A percentile compares a stretch with the other conserved stretches of the same genome.
These are phyloP conservation scores for Pherbina coryleti DNA, from an alignment of 2,888 invertebrate species.

Conservation along the genomic window DNA sequence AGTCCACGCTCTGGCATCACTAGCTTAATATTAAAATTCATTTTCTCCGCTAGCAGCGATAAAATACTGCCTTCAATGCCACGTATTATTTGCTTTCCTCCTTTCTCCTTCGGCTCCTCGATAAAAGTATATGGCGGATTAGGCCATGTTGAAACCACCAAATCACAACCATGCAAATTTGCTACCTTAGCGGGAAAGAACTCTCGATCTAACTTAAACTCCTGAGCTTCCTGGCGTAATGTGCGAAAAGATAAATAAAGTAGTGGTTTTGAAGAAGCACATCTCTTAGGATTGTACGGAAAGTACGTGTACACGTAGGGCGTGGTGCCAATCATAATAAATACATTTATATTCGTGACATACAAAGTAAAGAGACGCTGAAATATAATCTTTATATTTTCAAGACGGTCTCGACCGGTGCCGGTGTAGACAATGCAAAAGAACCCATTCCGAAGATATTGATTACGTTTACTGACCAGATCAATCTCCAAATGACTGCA, in stretches of 20 bases:
- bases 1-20: slow-evolving; percentile 52
- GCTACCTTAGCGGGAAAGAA: slow-evolving; percentile 58
- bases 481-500: slow-evolving; percentile 53
- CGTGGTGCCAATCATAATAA: slow-evolving; percentile 50
- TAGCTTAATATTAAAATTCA: slow-evolving; percentile 60
- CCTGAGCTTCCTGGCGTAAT: slow-evolving; percentile 29
- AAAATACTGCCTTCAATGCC: slow-evolving; percentile 65
- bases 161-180: slow-evolving; percentile 60
- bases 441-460: slow-evolving; percentile 58
- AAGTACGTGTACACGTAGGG: slow-evolving; percentile 61
- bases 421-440: slow-evolving; percentile 62
- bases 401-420: slow-evolving; percentile 48
- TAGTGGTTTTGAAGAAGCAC: slow-evolving; percentile 55
- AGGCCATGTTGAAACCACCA: slow-evolving; percentile 57
- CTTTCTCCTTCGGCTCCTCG: slow-evolving; percentile 38
- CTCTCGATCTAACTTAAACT: slow-evolving; percentile 29
- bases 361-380: slow-evolving; percentile 59
- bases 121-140: slow-evolving; percentile 58
- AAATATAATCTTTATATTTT: slow-evolving; percentile 57
- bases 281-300: slow-evolving; percentile 58
- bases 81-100: slow-evolving; percentile 44
- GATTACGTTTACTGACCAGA: slow-evolving; percentile 47
- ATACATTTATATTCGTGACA: slow-evolving; percentile 60
- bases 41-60: slow-evolving; percentile 54
- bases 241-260: slow-evolving; percentile 54